Evolutionary conservation across 2,888 invertebrate genomes (phyloP).

Genomic region (Cheilosia scutellata): DNA sequence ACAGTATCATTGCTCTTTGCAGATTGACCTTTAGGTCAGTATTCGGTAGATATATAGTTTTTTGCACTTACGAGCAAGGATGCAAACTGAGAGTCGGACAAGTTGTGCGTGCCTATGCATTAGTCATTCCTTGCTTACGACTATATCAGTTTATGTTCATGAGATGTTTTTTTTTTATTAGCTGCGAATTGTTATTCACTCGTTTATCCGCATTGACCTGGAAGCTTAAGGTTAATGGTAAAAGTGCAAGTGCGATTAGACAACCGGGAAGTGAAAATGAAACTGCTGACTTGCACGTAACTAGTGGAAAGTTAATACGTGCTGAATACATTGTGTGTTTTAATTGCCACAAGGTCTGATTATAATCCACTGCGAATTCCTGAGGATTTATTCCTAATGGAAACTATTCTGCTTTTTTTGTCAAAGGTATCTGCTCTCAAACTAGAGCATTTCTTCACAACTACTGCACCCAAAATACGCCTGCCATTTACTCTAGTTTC

Average conservation of each 20-base stretch:
- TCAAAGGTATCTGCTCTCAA: no score
- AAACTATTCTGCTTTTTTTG: no score
- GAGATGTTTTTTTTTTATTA: slow-evolving; percentile 8
- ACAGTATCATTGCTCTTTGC: slow-evolving; percentile 30
- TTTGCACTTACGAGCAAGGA: slow-evolving; percentile 28
- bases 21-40: slow-evolving; percentile 56
- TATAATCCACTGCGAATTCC: no score
- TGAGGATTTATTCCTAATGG: no score
- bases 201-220: slow-evolving; percentile 9
- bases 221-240: slow-evolving; percentile 30
- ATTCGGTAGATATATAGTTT: slow-evolving; percentile 21
- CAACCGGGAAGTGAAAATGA: slow-evolving; percentile 33
- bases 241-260: slow-evolving; percentile 28
- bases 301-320: neutral
- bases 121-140: slow-evolving; percentile 17
- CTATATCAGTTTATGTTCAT: neutral
- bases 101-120: slow-evolving; percentile 36
- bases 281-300: slow-evolving; percentile 11
- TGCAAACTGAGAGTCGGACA: slow-evolving; percentile 48
- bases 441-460: no score
- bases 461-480: no score
- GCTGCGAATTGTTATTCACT: neutral
- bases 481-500: no score
- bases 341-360: neutral
- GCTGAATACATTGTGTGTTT: neutral